Percentiles rank a stretch among this genome's conserved stretches.
phyloP scores from a whole-genome alignment of 1,140 invertebrate species.

The Globodera rostochiensis region DNA sequence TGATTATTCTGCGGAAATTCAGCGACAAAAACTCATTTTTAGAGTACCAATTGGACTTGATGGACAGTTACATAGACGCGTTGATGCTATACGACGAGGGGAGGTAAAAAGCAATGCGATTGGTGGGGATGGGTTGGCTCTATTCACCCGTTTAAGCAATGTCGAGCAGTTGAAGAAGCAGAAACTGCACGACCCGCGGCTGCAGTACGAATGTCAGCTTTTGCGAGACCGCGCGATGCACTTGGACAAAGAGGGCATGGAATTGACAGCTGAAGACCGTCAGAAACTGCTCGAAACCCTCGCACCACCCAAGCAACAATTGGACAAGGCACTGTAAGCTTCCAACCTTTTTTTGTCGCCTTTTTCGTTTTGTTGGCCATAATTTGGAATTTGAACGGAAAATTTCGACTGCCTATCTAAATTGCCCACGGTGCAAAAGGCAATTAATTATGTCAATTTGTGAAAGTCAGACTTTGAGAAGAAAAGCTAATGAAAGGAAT shows the following conservation, averaged over 20 bases:
- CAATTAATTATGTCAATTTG: too few relatives aligned
- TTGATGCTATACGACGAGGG: constrained; percentile 30
- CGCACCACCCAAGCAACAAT: constrained; percentile 30
- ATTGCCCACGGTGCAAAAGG: too few relatives aligned
- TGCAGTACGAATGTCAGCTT: constrained; percentile 31
- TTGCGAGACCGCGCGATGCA: constrained; percentile 39
- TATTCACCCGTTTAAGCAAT: constrained; percentile 9
- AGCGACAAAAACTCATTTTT: background rate
- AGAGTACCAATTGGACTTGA: constrained; percentile 39
- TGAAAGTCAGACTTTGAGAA: too few relatives aligned
- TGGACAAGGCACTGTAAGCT: constrained; percentile 30
- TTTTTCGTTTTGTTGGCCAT: background rate
- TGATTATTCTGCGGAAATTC: constrained; percentile 14
- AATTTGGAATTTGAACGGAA: background rate
- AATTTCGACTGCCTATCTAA: background rate
- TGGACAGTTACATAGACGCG: constrained; percentile 38
- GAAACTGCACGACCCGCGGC: constrained; percentile 21
- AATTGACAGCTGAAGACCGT: constrained; percentile 25
- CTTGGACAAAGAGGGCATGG: constrained; percentile 16
- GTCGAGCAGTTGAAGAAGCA: constrained; percentile 20
- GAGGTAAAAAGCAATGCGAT: constrained; percentile 27
- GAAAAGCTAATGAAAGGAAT: too few relatives aligned
- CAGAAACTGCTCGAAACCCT: constrained; percentile 37
- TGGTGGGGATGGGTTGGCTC: background rate
- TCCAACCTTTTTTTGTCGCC: background rate